Base-by-base conservation (phyloP, 2,797 vertebrate species). In the Sebastes matsubarae region DNA sequence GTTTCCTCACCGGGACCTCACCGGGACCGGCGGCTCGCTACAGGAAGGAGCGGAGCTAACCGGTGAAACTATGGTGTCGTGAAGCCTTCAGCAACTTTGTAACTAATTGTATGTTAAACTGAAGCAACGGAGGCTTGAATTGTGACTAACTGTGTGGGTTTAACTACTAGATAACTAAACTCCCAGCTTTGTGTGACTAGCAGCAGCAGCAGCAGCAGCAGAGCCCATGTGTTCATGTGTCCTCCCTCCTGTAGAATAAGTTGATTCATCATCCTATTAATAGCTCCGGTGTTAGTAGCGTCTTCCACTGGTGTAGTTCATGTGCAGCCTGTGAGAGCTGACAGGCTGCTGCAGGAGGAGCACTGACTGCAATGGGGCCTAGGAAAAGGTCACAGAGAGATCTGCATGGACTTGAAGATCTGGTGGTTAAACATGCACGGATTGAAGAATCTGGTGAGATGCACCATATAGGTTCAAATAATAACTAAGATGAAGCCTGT, bases 371-470 rank as follows among this genome's bases (percentile, higher is more conserved):
- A 24, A 92, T 88, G 85, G 82, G 79, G 6, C 88, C 83, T 66
- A 91, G 59, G 76, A 93, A 89, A 88, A 87, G 91, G 83, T 84
- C 88, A 46, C 68, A 12, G 52, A 16, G 66, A 65, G 82, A 84
- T 14, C 65, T 79, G 3, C 36, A 9, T 2, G 70, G 82, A 58
- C 63, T 80, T 32, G 66, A 64, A 13, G 83, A 81, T 75, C 74
- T 85, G 58, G 75, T 72, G 25, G 29, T 84, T 8, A 94, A 94
- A 90, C 83, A 70, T 18, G 81, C 88, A 6, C 81, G 81, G 42
- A 74, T 83, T 14, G 71, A 60, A n/a, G 80, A 84, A 27, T 57
- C 65, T 68, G 93, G 91, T 92, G 87, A 84, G 86, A 64, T 20
- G 20, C 10, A 20, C 8, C 7, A 8, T 1, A 38, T 42, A 16